These are phyloP conservation scores for Metaphire vulgaris DNA, from an alignment of 1,140 invertebrate species.

Conservation along the genomic window DNA sequence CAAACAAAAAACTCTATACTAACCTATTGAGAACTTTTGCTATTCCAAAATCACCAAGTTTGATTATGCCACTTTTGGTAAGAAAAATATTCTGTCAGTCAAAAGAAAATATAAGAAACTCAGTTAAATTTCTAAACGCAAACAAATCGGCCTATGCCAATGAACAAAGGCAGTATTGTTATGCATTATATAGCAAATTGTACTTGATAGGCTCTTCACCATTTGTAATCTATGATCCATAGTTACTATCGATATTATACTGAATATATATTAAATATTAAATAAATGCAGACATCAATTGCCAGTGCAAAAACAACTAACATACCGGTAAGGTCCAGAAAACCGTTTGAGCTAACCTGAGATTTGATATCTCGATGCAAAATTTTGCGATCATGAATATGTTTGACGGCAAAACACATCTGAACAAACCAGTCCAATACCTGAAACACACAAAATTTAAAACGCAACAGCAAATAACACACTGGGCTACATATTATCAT, in stretches of 20 bases:
- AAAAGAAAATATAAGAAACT: no score
- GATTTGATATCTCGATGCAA: conserved; percentile 59
- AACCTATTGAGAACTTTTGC: conserved; percentile 55
- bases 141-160: no score
- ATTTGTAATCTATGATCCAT: no score
- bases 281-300: no score
- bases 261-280: no score
- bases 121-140: no score
- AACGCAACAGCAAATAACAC: not conserved
- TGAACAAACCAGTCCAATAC: conserved; percentile 58
- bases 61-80: conserved; percentile 54
- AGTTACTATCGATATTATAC: no score
- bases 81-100: conserved; percentile 56
- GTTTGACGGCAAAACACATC: conserved; percentile 55
- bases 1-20: no score
- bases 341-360: conserved; percentile 39
- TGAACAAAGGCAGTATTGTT: no score
- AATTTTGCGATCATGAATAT: conserved; percentile 57
- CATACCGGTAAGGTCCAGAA: not conserved
- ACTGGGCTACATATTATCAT: not conserved
- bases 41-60: conserved; percentile 60
- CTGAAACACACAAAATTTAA: conserved; percentile 32
- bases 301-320: no score
- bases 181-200: no score
- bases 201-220: no score